Percentiles rank a stretch among this genome's conserved stretches.
Conservation (phyloP, 1,140 invertebrate species). For the Caenorhabditis brenneri region DNA sequence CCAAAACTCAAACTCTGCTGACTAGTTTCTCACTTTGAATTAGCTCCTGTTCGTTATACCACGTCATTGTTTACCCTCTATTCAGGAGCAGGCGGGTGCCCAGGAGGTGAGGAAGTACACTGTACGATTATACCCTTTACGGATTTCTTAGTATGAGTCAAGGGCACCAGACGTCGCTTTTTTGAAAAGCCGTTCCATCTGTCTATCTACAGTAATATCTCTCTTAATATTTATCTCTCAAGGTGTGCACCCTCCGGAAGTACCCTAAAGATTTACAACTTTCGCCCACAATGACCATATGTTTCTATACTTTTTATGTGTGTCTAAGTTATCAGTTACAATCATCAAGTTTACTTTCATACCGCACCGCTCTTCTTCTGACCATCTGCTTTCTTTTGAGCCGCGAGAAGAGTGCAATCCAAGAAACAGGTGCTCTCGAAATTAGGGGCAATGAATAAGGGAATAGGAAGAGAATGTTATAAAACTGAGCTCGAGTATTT, state of each 20-base stretch:
- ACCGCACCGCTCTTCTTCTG: background rate
- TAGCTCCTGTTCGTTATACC: background rate
- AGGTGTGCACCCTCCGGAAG: slow-evolving; percentile 19
- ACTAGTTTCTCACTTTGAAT: background rate
- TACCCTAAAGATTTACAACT: slow-evolving; percentile 14
- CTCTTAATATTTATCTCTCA: background rate
- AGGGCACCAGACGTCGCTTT: background rate
- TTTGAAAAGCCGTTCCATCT: background rate
- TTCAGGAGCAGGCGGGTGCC: background rate
- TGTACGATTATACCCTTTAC: background rate
- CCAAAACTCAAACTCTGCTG: background rate
- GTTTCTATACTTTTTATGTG: background rate
- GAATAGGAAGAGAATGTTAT: too few species aligned
- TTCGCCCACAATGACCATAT: background rate
- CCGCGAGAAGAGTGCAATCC: too few species aligned
- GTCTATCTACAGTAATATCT: background rate
- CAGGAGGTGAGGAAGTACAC: background rate
- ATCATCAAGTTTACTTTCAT: background rate
- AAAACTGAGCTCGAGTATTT: too few species aligned
- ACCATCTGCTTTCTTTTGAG: background rate
- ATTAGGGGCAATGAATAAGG: background rate
- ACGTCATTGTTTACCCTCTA: slow-evolving; percentile 18
- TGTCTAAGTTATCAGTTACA: slow-evolving; percentile 9
- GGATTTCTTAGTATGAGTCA: background rate
- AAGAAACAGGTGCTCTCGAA: background rate